Evolutionary conservation across 2,113 vertebrate species (phyloP).

Genomic region (Brienomyrus longianalis): DNA sequence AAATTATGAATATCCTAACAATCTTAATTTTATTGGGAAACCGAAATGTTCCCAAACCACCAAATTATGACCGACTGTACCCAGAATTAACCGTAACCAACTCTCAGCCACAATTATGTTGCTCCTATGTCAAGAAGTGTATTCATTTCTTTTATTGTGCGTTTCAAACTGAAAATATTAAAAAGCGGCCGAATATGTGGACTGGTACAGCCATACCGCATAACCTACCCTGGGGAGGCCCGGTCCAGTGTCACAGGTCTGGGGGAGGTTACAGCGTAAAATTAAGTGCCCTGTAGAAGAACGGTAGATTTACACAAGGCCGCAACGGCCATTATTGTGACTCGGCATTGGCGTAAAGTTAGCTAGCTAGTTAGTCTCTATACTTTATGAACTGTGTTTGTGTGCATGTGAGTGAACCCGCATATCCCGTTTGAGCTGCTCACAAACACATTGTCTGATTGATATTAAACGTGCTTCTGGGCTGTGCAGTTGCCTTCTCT

Average conservation of each 20-base stretch:
- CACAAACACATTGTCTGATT: background rate
- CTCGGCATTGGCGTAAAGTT: constrained; percentile 42
- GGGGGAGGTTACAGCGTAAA: background rate
- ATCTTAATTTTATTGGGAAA: background rate
- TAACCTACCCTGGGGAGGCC: background rate
- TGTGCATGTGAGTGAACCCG: background rate
- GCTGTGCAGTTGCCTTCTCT: background rate
- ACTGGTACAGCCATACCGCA: background rate
- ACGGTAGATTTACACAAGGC: constrained; percentile 43
- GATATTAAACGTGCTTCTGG: background rate
- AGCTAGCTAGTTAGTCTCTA: constrained; percentile 10
- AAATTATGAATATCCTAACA: background rate
- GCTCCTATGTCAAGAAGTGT: background rate
- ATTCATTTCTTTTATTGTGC: background rate
- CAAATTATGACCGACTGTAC: background rate
- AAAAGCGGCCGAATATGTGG: background rate
- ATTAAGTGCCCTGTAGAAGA: constrained; percentile 20
- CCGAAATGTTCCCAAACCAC: background rate
- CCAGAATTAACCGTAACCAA: background rate
- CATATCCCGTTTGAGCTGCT: background rate
- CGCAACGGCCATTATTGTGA: constrained; percentile 40
- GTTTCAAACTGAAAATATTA: background rate
- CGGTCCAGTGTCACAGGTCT: background rate
- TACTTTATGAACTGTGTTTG: constrained; percentile 25
- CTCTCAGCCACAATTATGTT: background rate